Conservation (phyloP, 2,113 vertebrate genomes). For the Brachypodius melanocephalos region DNA sequence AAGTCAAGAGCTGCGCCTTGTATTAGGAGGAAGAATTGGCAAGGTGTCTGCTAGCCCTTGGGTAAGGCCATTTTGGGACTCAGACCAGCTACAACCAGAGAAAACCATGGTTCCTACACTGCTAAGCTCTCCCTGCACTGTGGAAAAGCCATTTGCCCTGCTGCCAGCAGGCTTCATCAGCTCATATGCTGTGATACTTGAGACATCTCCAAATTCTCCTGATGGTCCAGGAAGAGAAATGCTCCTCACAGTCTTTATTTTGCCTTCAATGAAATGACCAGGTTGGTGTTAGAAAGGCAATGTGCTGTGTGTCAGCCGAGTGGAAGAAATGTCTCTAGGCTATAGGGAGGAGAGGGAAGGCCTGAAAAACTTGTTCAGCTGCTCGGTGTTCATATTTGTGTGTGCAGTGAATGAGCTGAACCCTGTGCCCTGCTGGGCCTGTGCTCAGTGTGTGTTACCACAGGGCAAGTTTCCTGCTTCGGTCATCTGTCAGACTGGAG, state of each 20-base stretch:
- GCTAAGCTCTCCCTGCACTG: background rate
- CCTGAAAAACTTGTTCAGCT: conserved; percentile 35
- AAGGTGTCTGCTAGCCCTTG: background rate
- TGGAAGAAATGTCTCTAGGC: background rate
- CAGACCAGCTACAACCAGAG: background rate
- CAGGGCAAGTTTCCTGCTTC: background rate
- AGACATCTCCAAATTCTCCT: background rate
- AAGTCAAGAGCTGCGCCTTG: background rate
- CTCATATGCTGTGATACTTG: background rate
- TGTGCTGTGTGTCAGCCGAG: background rate
- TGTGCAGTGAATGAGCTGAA: background rate
- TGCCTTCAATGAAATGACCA: background rate
- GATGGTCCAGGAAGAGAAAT: background rate
- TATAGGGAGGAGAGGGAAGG: background rate
- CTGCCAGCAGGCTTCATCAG: background rate
- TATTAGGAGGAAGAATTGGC: background rate
- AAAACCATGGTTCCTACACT: background rate
- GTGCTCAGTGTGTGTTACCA: conserved; percentile 1
- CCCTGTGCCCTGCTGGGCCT: conserved; percentile 12
- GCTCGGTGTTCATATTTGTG: background rate
- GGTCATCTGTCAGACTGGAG: conserved; percentile 8
- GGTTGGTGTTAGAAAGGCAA: background rate
- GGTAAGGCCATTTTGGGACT: background rate
- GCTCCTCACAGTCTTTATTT: background rate
- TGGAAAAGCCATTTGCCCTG: background rate